Conservation (phyloP, 2,113 vertebrate species). For the Zosterops hypoxanthus region DNA sequence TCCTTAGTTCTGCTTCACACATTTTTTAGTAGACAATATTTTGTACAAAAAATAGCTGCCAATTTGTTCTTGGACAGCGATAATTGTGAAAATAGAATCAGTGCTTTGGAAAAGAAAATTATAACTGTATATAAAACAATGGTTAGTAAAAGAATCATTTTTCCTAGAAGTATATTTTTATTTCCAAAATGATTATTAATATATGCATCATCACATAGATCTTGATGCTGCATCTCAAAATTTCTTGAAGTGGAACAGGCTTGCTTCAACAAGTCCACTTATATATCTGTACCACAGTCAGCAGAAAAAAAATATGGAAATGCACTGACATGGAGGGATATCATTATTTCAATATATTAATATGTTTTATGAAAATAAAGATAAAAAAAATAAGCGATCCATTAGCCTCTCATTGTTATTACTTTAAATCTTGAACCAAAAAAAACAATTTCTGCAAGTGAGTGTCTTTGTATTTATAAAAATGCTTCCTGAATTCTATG, state of each 20-base stretch:
- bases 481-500: background rate
- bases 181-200: background rate
- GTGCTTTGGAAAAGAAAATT: background rate
- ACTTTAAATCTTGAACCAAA: background rate
- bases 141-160: background rate
- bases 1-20: background rate
- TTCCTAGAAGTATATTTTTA: background rate
- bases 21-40: background rate
- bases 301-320: background rate
- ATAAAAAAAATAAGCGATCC: background rate
- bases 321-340: background rate
- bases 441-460: background rate
- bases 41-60: background rate
- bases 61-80: background rate
- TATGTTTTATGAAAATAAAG: background rate
- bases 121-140: background rate
- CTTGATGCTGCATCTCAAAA: background rate
- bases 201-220: background rate
- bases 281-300: background rate
- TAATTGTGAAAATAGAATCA: background rate
- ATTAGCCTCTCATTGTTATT: background rate
- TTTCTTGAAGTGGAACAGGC: background rate
- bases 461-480: background rate
- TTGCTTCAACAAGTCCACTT: background rate
- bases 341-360: background rate